Conservation (phyloP, 2,113 vertebrate genomes). For the Charadrius vociferus region DNA sequence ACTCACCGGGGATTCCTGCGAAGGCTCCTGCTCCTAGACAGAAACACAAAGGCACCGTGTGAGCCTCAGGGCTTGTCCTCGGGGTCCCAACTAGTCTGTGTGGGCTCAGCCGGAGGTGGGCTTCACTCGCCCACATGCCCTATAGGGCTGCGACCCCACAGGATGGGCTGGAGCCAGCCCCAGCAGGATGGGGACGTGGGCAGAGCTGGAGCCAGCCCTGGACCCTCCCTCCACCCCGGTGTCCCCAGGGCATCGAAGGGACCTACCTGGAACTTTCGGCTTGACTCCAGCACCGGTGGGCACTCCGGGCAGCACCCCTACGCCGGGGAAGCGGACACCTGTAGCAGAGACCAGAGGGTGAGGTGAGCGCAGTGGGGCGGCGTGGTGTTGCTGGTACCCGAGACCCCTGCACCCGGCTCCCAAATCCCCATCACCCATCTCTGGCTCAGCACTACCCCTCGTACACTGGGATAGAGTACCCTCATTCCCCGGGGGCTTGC, state of each 20-base stretch:
- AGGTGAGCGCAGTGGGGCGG: not conserved
- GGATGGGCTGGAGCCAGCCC: not conserved
- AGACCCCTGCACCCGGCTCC: not conserved
- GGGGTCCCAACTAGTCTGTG: not conserved
- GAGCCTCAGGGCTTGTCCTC: not conserved
- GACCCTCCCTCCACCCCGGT: not conserved
- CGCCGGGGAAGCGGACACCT: slow-evolving; percentile 87
- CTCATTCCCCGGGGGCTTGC: rapidly evolving
- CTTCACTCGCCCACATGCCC: rapidly evolving
- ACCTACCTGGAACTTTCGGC: slow-evolving; percentile 82
- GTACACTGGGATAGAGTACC: not conserved
- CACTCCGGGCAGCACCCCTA: slow-evolving; percentile 91
- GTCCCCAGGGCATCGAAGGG: not conserved
- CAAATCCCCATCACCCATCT: not conserved
- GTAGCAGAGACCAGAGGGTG: not conserved
- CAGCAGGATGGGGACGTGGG: not conserved
- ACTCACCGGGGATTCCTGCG: slow-evolving; percentile 79
- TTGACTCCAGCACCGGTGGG: slow-evolving; percentile 88
- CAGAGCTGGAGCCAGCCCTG: not conserved
- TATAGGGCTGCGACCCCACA: not conserved
- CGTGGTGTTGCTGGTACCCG: rapidly evolving
- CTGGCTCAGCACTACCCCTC: not conserved
- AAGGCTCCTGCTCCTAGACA: slow-evolving; percentile 72
- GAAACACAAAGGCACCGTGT: not conserved
- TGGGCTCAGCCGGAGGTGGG: not conserved